Percentiles rank a stretch among this genome's conserved stretches.
These are phyloP conservation scores for Cyclargus thomasi DNA, from an alignment of 1,140 invertebrate genomes.

Conservation along the genomic window DNA sequence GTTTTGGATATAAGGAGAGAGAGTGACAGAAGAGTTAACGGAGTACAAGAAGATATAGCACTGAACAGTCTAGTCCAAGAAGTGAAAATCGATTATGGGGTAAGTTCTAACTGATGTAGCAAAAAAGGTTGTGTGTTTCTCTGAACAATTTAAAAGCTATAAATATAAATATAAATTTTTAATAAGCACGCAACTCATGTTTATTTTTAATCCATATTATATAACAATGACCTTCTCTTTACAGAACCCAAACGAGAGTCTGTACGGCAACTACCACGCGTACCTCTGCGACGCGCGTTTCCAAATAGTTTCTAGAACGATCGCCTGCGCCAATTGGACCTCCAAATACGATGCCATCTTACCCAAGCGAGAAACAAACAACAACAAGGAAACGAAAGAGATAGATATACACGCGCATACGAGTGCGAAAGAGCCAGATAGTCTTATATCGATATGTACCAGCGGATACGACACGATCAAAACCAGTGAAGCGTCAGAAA, in stretches of 20 bases:
- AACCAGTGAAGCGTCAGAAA: constrained; percentile 63
- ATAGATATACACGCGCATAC: constrained; percentile 48
- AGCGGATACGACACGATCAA: constrained; percentile 61
- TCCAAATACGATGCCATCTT: constrained; percentile 80
- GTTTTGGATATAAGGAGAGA: constrained; percentile 52
- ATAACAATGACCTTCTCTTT: too few species aligned
- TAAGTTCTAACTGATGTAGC: constrained; percentile 32
- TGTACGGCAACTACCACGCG: constrained; percentile 88
- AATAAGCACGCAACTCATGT: too few species aligned
- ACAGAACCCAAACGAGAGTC: constrained; percentile 69
- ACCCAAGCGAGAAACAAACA: constrained; percentile 59
- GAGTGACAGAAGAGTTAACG: constrained; percentile 48
- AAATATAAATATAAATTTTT: too few species aligned
- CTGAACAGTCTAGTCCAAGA: constrained; percentile 66
- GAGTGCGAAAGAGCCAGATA: constrained; percentile 51
- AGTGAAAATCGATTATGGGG: constrained; percentile 66
- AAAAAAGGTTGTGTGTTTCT: too few species aligned
- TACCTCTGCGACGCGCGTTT: constrained; percentile 88
- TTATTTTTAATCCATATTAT: too few species aligned
- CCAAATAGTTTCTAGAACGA: constrained; percentile 82
- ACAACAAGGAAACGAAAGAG: constrained; percentile 49
- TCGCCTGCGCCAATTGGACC: constrained; percentile 86
- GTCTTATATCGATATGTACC: constrained; percentile 56
- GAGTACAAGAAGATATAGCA: constrained; percentile 53
- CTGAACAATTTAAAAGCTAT: too few species aligned